Base-by-base conservation (phyloP, 2,797 vertebrate species). In the Rhabdophis nuchalis region DNA sequence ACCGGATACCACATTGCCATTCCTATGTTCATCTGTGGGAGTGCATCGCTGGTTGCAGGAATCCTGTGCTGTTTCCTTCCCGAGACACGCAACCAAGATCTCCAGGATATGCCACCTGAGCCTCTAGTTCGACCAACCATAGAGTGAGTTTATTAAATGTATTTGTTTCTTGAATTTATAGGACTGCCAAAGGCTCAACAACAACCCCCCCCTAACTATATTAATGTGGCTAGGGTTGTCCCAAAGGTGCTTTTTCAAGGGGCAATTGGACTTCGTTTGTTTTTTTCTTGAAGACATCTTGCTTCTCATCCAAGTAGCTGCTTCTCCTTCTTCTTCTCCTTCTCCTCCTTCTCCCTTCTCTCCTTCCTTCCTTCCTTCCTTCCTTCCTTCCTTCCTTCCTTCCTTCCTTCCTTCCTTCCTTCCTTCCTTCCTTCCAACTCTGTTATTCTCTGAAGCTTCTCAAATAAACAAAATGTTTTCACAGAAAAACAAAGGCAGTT, bases 11-110 rank as follows among this genome's bases (percentile, higher is more conserved):
- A 98, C 85, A 0, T 8, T 0, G 87, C 96, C 93, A 95, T 99
- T 92, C 98, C 98, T 16, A 98, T 99, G 98, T 12, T 97, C 72
- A 92, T 98, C 90, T 98, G 97, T 0, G 98, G 99, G 8, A 96
- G 94, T 3, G 3, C 96, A 13, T 97, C 98, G 0, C 88, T 98
- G 0, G 10, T 93, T 8, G 98, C 93, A 0, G 98, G 97, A 0
- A 92, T 95, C 1, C 94, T 98, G 5, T 98, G 98, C 50, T 50
- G 97, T 27, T 92, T 99, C 14, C 97, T 99, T 32, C 98, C 98
- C 0, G 99, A 99, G 96, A 99, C 98, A 0, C 27, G 90, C 0
- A 97, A 98, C 58, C 90, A 92, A 0, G 96, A 98, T 4, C 97
- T 99, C 92, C 97, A 96, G 36, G 99, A 99, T 25, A 93, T 95